Conservation (phyloP, 2,113 vertebrate species). For the Odontophorus gujanensis region DNA sequence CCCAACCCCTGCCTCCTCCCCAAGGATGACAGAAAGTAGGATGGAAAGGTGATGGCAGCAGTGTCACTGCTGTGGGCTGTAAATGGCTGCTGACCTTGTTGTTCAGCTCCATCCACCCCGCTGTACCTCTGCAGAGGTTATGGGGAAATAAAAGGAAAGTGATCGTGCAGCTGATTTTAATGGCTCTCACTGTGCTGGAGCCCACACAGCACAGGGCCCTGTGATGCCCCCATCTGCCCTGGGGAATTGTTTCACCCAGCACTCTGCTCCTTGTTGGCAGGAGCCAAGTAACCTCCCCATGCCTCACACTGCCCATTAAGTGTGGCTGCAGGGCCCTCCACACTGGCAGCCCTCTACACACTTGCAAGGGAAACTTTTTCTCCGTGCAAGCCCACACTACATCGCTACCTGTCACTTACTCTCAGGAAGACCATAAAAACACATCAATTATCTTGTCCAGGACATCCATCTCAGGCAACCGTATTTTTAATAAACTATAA, state of each 20-base stretch:
- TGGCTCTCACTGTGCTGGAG: neutral
- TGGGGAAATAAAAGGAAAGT: neutral
- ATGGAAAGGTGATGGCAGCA: accelerated
- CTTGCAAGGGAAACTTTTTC: neutral
- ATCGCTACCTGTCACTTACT: neutral
- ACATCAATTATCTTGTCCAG: neutral
- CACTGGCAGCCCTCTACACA: accelerated
- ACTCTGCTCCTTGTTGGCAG: neutral
- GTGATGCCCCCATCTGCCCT: accelerated
- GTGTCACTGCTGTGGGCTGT: neutral
- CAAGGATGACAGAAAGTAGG: neutral
- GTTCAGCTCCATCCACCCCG: neutral
- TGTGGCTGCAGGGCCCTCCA: neutral
- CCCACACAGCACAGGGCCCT: neutral
- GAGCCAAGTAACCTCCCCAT: accelerated
- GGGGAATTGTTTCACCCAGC: accelerated
- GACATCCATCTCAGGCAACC: neutral
- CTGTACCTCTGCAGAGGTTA: neutral
- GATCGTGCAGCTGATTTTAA: neutral
- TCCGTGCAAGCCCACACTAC: neutral
- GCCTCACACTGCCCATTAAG: neutral
- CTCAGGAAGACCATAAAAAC: neutral
- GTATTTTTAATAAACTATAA: neutral
- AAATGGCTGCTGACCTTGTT: neutral
- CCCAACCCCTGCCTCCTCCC: neutral